Evolutionary conservation across 2,113 vertebrate species (phyloP), one percentile per base, ranked within the genome.

Genomic region (Pygoscelis antarcticus): DNA sequence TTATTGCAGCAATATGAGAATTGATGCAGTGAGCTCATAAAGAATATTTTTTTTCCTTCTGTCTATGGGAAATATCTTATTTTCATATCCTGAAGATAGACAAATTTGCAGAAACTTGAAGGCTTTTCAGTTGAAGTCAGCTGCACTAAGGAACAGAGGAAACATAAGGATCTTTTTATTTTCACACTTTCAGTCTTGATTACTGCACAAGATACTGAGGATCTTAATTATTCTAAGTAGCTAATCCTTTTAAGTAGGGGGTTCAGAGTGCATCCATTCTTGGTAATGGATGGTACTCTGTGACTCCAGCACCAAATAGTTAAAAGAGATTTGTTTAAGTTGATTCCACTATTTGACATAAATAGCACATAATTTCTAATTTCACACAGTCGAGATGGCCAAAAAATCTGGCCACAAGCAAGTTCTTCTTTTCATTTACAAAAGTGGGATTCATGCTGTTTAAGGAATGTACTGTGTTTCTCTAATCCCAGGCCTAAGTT

Each of bases 401-500:
- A 95, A 93, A 96, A 93, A 83, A 87, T 70, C 51, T 76, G 46
- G 16, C 57, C 82, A 91, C 9, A 69, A 83, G 55, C 17, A 90
- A 61, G 27, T 76, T 60, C 6, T 42, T 91, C 42, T 93, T 61
- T 89, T 66, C 47, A 79, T 79, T 81, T 82, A 95, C 71, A 93
- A 68, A 94, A 91, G 70, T 26, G 47, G 10, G 34, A 90, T 92
- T 93, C 88, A 83, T 75, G 60, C 75, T 90, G 65, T 60, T 93
- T 77, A 78, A 75, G 79, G 78, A 94, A 97, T 83, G 79, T 34
- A 70, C 40, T 58, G 34, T 66, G 27, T 92, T 97, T 92, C 91
- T 90, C 69, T 96, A 95, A 97, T 95, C 65, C 87, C 36, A 72
- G n/a, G 68, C 66, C 83, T 80, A 80, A 94, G 3, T 84, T 36